A percentile compares a stretch with the other conserved stretches of the same genome.
These are phyloP conservation scores for Tragelaphus imberbis DNA, from an alignment of 2,113 vertebrate genomes.

Conservation along the genomic window DNA sequence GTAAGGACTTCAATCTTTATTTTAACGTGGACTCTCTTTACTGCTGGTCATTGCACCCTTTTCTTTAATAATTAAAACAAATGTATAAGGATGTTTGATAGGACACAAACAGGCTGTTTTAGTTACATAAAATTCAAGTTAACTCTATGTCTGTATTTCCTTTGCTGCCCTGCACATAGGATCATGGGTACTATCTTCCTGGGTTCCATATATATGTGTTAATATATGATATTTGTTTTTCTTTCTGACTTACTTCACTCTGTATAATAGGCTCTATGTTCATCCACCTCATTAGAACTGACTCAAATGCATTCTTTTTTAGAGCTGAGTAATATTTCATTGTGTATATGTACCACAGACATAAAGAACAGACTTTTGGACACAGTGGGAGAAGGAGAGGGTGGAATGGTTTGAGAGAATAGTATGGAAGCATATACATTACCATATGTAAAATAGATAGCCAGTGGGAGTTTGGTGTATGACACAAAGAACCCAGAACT, in stretches of 20 bases:
- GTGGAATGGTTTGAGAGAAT: background rate
- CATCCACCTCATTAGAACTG: background rate
- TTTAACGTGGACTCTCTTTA: background rate
- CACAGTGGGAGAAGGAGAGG: background rate
- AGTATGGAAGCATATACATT: background rate
- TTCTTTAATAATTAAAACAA: background rate
- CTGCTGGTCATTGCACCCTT: background rate
- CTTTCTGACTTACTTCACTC: background rate
- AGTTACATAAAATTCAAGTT: background rate
- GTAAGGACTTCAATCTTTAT: background rate
- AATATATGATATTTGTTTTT: background rate
- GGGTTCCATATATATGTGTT: background rate
- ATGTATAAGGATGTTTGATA: background rate
- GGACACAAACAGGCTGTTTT: background rate
- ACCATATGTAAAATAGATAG: background rate
- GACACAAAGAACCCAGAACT: background rate
- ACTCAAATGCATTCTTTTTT: background rate
- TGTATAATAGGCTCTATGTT: background rate
- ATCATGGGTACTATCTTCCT: background rate
- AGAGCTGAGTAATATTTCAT: background rate
- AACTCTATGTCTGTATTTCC: background rate
- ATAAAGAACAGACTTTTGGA: background rate
- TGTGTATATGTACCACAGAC: background rate
- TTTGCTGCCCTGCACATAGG: background rate
- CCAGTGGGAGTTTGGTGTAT: background rate